Evolutionary conservation across 1,140 invertebrate species (phyloP), one percentile per base, ranked within the genome.

Genomic region (Bombus cullumanus): DNA sequence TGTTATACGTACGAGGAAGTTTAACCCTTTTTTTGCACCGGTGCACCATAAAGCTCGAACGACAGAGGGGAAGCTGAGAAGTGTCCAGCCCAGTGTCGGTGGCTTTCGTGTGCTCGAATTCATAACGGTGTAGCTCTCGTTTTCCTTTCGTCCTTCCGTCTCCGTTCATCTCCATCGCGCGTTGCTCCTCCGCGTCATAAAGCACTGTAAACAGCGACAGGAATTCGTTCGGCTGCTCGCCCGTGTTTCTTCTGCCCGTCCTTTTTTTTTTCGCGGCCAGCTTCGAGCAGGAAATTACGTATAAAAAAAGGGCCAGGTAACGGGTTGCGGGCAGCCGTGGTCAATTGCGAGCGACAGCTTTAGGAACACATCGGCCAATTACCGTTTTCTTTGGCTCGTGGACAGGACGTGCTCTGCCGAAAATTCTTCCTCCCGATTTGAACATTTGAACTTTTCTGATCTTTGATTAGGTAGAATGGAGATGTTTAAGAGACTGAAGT

Each of bases 21-120:
- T 82, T 53, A 86, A 87, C 86, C 92, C 89, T 90, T 92, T 92
- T 62, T 92, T 92, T 91, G 88, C 89, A 83, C 76, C 68, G 82
- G 71, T 81, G 59, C 71, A 81, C 57, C 88, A 85, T 90, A 92
- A 90, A 90, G 88, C 76, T 89, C 53, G 34, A 41, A n/a, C 81
- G 79, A 69, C 71, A 69, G 76, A 75, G 83, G 85, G 69, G 68
- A 85, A 66, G 69, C 25, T 34, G 72, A 43, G 69, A 75, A 22
- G 37, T 37, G 66, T 76, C 74, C 74, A 22, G 25, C 34, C 64
- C 28, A 28, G 39, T 3, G 31, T 31, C 73, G 39, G 39, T 53
- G 34, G 39, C 28, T 71, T 83, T 81, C 83, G 53, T 73, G 83
- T 37, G 73, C 84, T 85, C 81, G 89, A 87, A 91, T 91, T 90